A percentile compares a stretch with the other conserved stretches of the same genome.
Conservation (phyloP, 2,113 vertebrate genomes). For the Hylia prasina region DNA sequence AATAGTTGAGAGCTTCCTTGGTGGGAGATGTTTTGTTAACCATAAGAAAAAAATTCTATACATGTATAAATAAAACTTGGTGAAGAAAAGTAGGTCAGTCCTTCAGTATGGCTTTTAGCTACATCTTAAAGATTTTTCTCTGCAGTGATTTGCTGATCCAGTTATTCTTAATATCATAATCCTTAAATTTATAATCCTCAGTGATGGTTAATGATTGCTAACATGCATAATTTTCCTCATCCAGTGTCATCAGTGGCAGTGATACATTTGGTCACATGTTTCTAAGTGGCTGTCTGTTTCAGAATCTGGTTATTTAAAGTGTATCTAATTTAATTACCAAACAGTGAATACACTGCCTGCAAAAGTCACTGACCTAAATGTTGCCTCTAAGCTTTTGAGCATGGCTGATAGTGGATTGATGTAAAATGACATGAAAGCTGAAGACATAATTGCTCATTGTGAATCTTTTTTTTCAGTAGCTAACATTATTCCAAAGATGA, state of each 20-base stretch:
- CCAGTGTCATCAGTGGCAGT: background rate
- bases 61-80: background rate
- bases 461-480: slow-evolving; percentile 35
- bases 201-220: slow-evolving; percentile 29
- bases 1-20: background rate
- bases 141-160: slow-evolving; percentile 48
- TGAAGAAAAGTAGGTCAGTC: slow-evolving; percentile 39
- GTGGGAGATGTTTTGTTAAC: background rate
- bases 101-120: background rate
- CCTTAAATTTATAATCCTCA: slow-evolving; percentile 40
- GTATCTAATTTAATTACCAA: slow-evolving; percentile 64
- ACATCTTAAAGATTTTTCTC: slow-evolving; percentile 31
- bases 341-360: slow-evolving; percentile 29
- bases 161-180: slow-evolving; percentile 45
- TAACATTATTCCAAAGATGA: slow-evolving; percentile 53
- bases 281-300: slow-evolving; percentile 17
- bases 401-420: slow-evolving; percentile 54
- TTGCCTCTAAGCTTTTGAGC: slow-evolving; percentile 61
- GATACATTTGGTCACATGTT: background rate
- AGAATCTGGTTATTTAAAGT: slow-evolving; percentile 62
- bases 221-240: background rate
- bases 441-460: slow-evolving; percentile 67
- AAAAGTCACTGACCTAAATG: slow-evolving; percentile 68
- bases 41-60: background rate
- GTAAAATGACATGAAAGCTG: slow-evolving; percentile 67